A percentile compares a stretch with the other conserved stretches of the same genome.
Evolutionary conservation across 2,113 vertebrate genomes (phyloP).

Genomic region (Sphyrna mokarran): DNA sequence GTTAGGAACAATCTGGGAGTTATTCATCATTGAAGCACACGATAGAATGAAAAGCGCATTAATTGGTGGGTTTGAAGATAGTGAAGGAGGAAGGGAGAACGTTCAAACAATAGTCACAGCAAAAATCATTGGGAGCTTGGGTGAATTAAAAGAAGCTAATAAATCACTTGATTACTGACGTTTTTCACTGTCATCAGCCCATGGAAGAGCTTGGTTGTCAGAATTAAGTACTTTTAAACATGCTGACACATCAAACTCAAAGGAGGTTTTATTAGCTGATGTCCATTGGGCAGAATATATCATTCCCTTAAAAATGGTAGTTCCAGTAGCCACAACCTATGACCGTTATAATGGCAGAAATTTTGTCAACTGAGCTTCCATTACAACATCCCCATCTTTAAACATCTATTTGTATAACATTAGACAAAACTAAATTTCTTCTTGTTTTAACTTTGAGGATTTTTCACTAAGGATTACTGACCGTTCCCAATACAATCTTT

Average conservation of each 20-base stretch:
- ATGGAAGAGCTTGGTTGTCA: not conserved
- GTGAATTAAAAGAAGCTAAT: not conserved
- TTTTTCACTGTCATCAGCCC: not conserved
- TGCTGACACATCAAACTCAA: not conserved
- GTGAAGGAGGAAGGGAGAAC: not conserved
- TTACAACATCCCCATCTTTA: not conserved
- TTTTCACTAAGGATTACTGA: not conserved
- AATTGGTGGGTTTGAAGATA: no score
- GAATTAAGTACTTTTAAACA: not conserved
- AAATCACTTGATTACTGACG: not conserved
- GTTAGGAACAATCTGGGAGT: not conserved
- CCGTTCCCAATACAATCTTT: conserved; percentile 13
- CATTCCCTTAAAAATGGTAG: not conserved
- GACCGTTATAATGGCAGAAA: not conserved
- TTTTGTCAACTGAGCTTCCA: not conserved
- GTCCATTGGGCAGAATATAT: not conserved
- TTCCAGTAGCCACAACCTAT: not conserved
- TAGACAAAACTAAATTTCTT: not conserved
- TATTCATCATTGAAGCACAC: no score
- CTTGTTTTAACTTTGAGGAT: not conserved
- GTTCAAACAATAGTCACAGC: not conserved
- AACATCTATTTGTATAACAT: not conserved
- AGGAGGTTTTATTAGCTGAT: not conserved
- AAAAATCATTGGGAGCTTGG: not conserved
- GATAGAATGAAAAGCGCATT: no score